Percentiles rank a stretch among this genome's conserved stretches.
Evolutionary conservation across 1,140 invertebrate genomes (phyloP).

Genomic region (Habropoda laboriosa): DNA sequence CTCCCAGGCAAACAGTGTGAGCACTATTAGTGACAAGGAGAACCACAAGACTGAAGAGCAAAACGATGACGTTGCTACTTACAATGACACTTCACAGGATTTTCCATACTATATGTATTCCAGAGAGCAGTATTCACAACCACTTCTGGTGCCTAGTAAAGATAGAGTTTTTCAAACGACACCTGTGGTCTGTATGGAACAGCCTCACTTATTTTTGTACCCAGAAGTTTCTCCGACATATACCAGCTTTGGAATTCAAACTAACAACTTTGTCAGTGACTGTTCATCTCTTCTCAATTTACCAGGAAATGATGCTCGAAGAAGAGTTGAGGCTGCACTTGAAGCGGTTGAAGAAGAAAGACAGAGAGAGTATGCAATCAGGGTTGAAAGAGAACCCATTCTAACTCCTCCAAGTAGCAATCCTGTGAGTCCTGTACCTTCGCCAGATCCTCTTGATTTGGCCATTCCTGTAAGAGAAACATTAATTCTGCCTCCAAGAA

Average conservation of each 20-base stretch:
- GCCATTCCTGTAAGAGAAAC: constrained; percentile 83
- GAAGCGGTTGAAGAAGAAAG: constrained; percentile 82
- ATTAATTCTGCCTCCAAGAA: constrained; percentile 88
- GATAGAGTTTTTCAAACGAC: constrained; percentile 65
- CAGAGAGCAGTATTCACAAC: constrained; percentile 60
- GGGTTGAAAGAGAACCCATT: constrained; percentile 77
- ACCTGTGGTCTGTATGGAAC: constrained; percentile 35
- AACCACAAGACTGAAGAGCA: constrained; percentile 76
- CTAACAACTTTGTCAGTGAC: constrained; percentile 62
- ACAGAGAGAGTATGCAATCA: constrained; percentile 57
- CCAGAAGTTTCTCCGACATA: constrained; percentile 66
- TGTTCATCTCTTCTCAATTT: constrained; percentile 75
- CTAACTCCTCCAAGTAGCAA: constrained; percentile 86
- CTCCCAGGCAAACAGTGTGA: constrained; percentile 42
- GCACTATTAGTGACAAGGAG: constrained; percentile 73
- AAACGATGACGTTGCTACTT: constrained; percentile 29
- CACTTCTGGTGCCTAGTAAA: constrained; percentile 59
- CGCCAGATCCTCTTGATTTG: constrained; percentile 83
- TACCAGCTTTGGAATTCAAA: constrained; percentile 65
- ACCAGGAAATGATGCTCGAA: constrained; percentile 85
- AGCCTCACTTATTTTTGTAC: constrained; percentile 68
- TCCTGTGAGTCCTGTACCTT: constrained; percentile 83
- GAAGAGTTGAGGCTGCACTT: constrained; percentile 87
- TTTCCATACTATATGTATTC: constrained; percentile 75
- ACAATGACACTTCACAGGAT: constrained; percentile 54